Conservation (phyloP, 2,797 vertebrate species). For the Gymnoscopelus braueri region DNA sequence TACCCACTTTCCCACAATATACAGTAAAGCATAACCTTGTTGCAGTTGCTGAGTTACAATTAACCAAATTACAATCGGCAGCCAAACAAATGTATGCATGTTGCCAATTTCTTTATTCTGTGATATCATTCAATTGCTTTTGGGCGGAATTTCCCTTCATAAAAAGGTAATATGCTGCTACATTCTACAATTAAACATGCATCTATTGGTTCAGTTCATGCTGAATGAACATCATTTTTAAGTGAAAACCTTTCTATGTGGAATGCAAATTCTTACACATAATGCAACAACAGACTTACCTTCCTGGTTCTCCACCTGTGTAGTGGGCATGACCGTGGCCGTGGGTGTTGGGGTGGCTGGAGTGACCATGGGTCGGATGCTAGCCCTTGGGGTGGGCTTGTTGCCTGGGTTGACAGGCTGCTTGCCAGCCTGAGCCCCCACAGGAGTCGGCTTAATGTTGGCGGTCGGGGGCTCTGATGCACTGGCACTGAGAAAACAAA, state of each 20-base stretch:
- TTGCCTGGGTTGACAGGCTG: constrained; percentile 92
- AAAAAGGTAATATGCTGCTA: no score
- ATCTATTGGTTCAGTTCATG: no score
- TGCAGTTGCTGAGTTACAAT: no score
- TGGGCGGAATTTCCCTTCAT: not conserved
- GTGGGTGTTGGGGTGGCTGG: constrained; percentile 96
- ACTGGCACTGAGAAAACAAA: constrained; percentile 83
- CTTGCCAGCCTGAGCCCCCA: constrained; percentile 92
- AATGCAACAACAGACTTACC: constrained; percentile 67
- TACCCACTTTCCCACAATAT: no score
- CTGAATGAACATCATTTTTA: no score
- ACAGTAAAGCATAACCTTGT: no score
- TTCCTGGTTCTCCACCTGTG: constrained; percentile 96
- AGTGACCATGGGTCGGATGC: constrained; percentile 98
- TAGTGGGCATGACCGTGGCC: constrained; percentile 98
- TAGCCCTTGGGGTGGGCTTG: constrained; percentile 96
- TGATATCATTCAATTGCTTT: not conserved
- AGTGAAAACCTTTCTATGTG: not conserved
- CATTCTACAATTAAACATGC: no score
- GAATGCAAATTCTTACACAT: not conserved
- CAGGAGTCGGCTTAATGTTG: constrained; percentile 97
- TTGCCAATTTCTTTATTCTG: no score
- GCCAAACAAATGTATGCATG: no score
- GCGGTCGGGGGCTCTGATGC: constrained; percentile 96
- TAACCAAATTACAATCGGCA: no score